Conservation (phyloP, 2,888 invertebrate species). For the Odontothrips loti region DNA sequence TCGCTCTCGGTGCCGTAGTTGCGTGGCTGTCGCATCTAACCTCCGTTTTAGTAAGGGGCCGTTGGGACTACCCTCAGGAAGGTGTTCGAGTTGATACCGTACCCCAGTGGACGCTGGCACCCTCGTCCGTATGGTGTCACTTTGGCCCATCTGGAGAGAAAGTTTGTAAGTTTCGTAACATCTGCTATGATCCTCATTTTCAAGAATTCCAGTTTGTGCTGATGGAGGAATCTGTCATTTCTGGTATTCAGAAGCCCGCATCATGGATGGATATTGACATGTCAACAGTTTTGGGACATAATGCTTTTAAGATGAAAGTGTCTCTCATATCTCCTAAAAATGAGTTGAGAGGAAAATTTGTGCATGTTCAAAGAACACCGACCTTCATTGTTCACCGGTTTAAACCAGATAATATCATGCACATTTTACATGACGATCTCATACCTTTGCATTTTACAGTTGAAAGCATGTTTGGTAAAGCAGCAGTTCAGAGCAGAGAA, state of each 20-base stretch:
- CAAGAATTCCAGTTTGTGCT: slow-evolving; percentile 46
- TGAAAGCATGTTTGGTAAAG: slow-evolving; percentile 39
- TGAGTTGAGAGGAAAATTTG: slow-evolving; percentile 29
- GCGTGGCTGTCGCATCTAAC: too few species aligned
- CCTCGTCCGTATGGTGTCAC: slow-evolving; percentile 39
- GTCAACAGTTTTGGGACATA: slow-evolving; percentile 47
- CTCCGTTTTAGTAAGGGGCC: too few species aligned
- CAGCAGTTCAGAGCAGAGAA: slow-evolving; percentile 37
- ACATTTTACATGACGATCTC: slow-evolving; percentile 52
- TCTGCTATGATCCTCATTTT: slow-evolving; percentile 45
- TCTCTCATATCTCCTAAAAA: slow-evolving; percentile 35
- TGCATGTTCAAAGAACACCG: slow-evolving; percentile 30
- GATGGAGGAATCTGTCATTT: slow-evolving; percentile 41
- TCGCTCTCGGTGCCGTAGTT: too few species aligned
- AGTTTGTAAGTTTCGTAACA: slow-evolving; percentile 46
- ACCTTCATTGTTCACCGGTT: slow-evolving; percentile 46
- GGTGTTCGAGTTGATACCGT: too few species aligned
- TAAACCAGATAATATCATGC: slow-evolving; percentile 53
- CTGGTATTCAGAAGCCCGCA: slow-evolving; percentile 42
- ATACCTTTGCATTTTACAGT: slow-evolving; percentile 47
- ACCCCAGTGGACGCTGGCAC: not conserved
- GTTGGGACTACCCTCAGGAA: too few species aligned
- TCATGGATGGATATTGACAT: slow-evolving; percentile 43
- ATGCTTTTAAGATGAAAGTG: slow-evolving; percentile 44
- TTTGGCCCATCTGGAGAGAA: slow-evolving; percentile 33